Percentiles rank a stretch among this genome's conserved stretches.
These are phyloP conservation scores for Drosophila recens DNA, from an alignment of 2,888 invertebrate species.

Conservation along the genomic window DNA sequence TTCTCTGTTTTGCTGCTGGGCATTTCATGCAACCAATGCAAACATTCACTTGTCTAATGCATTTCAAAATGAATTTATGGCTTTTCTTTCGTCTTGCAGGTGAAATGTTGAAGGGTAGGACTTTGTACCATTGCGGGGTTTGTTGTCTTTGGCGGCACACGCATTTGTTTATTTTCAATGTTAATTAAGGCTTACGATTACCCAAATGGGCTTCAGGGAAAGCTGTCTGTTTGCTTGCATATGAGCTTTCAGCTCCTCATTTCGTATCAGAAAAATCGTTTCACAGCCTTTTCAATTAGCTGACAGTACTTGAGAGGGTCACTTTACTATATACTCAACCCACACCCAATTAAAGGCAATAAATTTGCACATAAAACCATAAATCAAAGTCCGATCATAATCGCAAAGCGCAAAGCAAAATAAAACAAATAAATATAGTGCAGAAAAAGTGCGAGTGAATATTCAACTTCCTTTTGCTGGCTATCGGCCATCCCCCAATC, in stretches of 20 bases:
- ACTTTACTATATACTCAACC: background rate
- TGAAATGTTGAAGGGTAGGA: background rate
- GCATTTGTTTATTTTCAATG: constrained; percentile 80
- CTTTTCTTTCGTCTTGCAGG: constrained; percentile 66
- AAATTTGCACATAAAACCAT: constrained; percentile 68
- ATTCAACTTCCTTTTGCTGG: constrained; percentile 44
- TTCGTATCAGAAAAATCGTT: constrained; percentile 17
- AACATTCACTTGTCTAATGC: constrained; percentile 63
- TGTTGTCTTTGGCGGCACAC: constrained; percentile 42
- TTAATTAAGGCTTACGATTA: constrained; percentile 81
- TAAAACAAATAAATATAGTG: constrained; percentile 41
- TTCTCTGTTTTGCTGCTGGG: constrained; percentile 49
- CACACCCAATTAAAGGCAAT: constrained; percentile 75
- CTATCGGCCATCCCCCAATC: constrained; percentile 29
- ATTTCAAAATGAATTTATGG: constrained; percentile 83
- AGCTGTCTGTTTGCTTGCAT: background rate
- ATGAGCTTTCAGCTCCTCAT: background rate
- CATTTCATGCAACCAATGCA: constrained; percentile 48
- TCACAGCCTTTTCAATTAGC: constrained; percentile 53
- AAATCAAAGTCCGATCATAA: constrained; percentile 81
- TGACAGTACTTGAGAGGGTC: constrained; percentile 19
- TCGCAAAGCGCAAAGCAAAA: constrained; percentile 51
- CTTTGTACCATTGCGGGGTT: constrained; percentile 16
- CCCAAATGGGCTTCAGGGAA: constrained; percentile 35
- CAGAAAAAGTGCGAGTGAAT: constrained; percentile 52